phyloP scores from a whole-genome alignment of 2,888 invertebrate genomes.

The Alloscopus bannaensis region DNA sequence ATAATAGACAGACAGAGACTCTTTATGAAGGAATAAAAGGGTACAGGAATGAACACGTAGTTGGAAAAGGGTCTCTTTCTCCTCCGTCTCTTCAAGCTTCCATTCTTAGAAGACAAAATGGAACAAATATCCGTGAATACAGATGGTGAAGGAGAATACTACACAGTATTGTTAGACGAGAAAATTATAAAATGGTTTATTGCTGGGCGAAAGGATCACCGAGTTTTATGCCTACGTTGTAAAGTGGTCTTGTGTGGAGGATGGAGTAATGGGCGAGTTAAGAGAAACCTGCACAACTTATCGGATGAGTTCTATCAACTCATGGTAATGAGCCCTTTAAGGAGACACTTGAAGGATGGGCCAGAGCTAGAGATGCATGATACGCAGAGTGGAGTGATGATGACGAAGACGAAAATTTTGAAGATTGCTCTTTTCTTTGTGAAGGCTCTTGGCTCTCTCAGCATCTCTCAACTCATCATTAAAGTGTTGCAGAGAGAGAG shows the following conservation, averaged over 20 bases:
- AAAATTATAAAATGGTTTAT: slow-evolving; percentile 45
- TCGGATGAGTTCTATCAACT: slow-evolving; percentile 57
- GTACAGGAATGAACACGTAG: no score
- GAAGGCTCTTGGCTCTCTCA: slow-evolving; percentile 47
- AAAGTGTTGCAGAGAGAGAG: slow-evolving; percentile 4
- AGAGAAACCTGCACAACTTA: no score
- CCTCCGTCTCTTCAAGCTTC: no score
- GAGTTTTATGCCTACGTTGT: no score
- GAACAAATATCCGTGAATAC: no score
- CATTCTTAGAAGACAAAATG: no score
- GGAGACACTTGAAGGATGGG: slow-evolving; percentile 47
- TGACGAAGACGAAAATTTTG: no score
- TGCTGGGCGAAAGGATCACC: slow-evolving; percentile 17
- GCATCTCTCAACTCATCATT: slow-evolving; percentile 43
- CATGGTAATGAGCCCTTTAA: slow-evolving; percentile 62
- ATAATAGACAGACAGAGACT: slow-evolving; percentile 14
- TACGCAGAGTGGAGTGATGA: slow-evolving; percentile 16
- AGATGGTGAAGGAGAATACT: no score
- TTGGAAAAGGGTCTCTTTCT: slow-evolving; percentile 7
- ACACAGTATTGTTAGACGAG: no score
- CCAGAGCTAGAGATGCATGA: slow-evolving; percentile 17
- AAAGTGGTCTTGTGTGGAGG: no score
- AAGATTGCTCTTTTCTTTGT: slow-evolving; percentile 20
- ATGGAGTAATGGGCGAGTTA: no score
- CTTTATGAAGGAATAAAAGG: slow-evolving; percentile 13